Conservation (phyloP, 2,888 invertebrate genomes). For the Oxytorus armatus region DNA sequence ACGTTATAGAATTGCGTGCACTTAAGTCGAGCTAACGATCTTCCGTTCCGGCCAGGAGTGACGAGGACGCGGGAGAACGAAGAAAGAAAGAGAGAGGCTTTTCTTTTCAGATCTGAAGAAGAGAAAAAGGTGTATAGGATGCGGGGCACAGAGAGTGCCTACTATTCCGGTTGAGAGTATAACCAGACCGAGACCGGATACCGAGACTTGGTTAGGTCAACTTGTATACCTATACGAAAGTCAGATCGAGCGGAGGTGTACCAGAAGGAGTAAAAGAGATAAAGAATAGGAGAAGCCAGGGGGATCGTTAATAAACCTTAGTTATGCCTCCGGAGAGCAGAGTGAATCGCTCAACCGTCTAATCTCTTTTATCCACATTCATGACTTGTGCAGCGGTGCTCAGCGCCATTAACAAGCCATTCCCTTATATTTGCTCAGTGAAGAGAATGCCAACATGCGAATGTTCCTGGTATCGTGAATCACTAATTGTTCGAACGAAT, state of each 20-base stretch:
- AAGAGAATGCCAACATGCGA: neutral
- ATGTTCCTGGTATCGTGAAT: neutral
- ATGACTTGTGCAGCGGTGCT: slow-evolving; percentile 77
- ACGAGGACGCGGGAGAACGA: slow-evolving; percentile 35
- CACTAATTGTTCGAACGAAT: neutral
- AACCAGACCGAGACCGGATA: slow-evolving; percentile 28
- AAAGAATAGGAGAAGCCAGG: slow-evolving; percentile 39
- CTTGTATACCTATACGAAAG: slow-evolving; percentile 42
- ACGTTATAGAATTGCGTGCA: slow-evolving; percentile 44
- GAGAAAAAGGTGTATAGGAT: slow-evolving; percentile 19
- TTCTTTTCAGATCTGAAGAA: slow-evolving; percentile 31
- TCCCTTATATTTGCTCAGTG: neutral
- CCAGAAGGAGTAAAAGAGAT: slow-evolving; percentile 7
- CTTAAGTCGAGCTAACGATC: slow-evolving; percentile 54
- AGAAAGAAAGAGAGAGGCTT: neutral
- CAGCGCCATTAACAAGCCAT: slow-evolving; percentile 59
- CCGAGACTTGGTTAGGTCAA: slow-evolving; percentile 9
- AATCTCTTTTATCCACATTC: slow-evolving; percentile 81
- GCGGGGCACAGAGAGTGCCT: slow-evolving; percentile 29
- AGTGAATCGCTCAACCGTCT: slow-evolving; percentile 76
- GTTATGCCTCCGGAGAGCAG: slow-evolving; percentile 73
- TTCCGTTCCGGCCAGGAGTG: slow-evolving; percentile 32
- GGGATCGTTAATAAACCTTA: slow-evolving; percentile 79
- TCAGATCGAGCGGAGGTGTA: slow-evolving; percentile 24
- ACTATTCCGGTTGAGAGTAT: slow-evolving; percentile 30